Base-by-base conservation (phyloP, 2,113 vertebrate genomes). In the Urocynchramus pylzowi region DNA sequence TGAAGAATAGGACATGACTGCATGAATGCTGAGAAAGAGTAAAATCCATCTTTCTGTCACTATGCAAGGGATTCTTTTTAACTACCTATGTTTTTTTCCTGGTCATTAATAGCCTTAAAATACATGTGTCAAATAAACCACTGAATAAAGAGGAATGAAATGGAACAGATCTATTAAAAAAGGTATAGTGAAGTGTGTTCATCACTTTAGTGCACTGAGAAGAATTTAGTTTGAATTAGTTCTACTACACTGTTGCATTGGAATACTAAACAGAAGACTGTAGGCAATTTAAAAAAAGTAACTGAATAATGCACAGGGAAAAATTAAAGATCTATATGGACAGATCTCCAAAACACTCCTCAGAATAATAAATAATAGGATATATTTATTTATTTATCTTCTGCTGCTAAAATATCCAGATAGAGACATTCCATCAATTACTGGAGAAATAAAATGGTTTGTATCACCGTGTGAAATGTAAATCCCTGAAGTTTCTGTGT, bases 41-140 rank as follows among this genome's bases (percentile, higher is more conserved):
- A 74, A 94, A 96, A 96, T 93, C 71, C 71, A 77, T 90, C 54
- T 91, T 95, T 57, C 79, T 88, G 90, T 77, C 94, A 77, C 24
- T 41, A 5, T 60, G 63, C 27, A 80, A 84, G 59, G 31, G 67
- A 63, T 67, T 96, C 52, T 54, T 88, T 87, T 93, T 90, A 93
- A 77, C 27, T 86, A 90, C 63, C 22, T n/a, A 26, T 80, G 67
- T 6, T 30, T 95, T 94, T 89, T 73, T 78, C 42, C 63, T 59
- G 54, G 27, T 31, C 9, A 9, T 61, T 90, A 93, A 80, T 70
- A 83, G 33, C 19, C 68, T 95, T n/a, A 39, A 92, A 90, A 80
- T 80, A 70, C 35, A 86, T 21, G 68, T 7, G 57, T 59, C 85
- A 84, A 92, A 89, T 90, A 93, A 91, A 86, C 57, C 63, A 70